A percentile compares a stretch with the other conserved stretches of the same genome.
Conservation (phyloP, 2,113 vertebrate genomes). For the Tympanuchus pallidicinctus region DNA sequence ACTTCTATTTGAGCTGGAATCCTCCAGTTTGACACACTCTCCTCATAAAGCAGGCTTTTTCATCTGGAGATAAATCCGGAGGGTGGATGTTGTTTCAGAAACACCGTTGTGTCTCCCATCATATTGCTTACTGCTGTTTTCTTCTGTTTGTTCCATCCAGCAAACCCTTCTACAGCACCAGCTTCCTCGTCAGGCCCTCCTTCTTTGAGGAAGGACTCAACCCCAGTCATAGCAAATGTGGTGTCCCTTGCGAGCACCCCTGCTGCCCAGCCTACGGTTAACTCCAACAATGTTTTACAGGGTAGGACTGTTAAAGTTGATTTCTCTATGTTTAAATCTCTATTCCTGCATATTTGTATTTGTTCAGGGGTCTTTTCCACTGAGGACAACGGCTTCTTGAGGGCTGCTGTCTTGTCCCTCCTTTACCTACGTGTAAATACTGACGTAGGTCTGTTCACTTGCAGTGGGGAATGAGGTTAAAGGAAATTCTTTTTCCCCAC, state of each 20-base stretch:
- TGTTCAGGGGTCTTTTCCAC: background rate
- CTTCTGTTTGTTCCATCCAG: constrained; percentile 62
- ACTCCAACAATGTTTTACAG: constrained; percentile 85
- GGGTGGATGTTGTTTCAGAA: constrained; percentile 30
- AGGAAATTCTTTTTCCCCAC: constrained; percentile 8
- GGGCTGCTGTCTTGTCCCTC: background rate
- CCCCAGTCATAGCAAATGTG: constrained; percentile 95
- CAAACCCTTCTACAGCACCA: constrained; percentile 79
- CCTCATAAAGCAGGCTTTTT: background rate
- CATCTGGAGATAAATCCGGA: background rate
- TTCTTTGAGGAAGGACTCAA: constrained; percentile 84
- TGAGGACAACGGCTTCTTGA: background rate
- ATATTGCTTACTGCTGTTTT: constrained; percentile 38
- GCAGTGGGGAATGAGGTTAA: background rate
- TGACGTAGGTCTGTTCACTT: background rate
- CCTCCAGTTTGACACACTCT: background rate
- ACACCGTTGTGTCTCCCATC: background rate
- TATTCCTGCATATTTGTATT: background rate
- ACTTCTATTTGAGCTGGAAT: background rate
- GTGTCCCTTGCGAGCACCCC: constrained; percentile 89
- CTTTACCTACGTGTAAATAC: background rate
- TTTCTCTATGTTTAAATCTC: background rate
- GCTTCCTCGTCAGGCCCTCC: constrained; percentile 78
- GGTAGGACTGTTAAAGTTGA: constrained; percentile 71
- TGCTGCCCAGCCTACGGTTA: constrained; percentile 80